phyloP scores from a whole-genome alignment of 2,888 invertebrate genomes.

The Lysandra bellargus region DNA sequence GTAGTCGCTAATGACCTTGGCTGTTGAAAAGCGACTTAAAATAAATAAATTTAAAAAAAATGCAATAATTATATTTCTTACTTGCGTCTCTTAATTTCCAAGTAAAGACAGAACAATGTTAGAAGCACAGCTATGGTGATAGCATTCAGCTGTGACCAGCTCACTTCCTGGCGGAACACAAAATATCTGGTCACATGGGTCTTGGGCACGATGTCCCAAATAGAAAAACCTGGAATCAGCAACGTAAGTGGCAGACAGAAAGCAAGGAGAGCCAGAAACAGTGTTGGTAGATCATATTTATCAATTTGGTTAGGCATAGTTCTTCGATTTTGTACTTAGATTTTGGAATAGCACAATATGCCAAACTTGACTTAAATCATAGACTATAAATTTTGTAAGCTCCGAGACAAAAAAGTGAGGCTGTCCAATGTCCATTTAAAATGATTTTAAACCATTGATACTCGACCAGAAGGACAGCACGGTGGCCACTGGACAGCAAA shows the following conservation, averaged over 20 bases:
- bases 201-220: slow-evolving; percentile 67
- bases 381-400: neutral
- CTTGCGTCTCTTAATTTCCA: slow-evolving; percentile 68
- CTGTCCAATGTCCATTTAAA: too few species aligned
- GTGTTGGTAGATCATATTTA: slow-evolving; percentile 43
- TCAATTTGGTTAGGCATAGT: slow-evolving; percentile 18
- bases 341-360: neutral
- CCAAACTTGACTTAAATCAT: neutral
- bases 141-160: slow-evolving; percentile 63
- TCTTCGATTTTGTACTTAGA: neutral
- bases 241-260: slow-evolving; percentile 65
- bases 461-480: too few species aligned
- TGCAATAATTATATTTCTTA: slow-evolving; percentile 45
- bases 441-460: too few species aligned
- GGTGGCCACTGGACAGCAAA: too few species aligned
- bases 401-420: too few species aligned
- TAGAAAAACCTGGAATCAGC: slow-evolving; percentile 61
- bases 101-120: slow-evolving; percentile 62
- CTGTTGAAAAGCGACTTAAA: too few species aligned
- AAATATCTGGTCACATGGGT: slow-evolving; percentile 58
- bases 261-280: slow-evolving; percentile 49
- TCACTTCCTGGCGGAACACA: slow-evolving; percentile 52
- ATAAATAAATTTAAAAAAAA: too few species aligned
- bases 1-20: too few species aligned
- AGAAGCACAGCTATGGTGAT: slow-evolving; percentile 49